Evolutionary conservation across 64 coral and sea anemone species (phyloP).

Genomic region (Cladopsammia gracilis): DNA sequence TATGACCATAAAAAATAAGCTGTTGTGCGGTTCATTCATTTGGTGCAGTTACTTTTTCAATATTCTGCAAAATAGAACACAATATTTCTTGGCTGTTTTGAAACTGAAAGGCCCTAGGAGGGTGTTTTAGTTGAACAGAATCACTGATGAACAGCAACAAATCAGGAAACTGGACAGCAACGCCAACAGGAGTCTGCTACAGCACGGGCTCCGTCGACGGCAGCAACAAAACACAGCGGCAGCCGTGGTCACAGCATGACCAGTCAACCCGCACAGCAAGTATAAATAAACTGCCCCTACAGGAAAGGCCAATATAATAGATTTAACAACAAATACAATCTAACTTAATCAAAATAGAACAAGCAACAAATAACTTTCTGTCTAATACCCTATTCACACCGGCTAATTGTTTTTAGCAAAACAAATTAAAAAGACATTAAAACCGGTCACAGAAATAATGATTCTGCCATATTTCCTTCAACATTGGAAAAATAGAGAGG

Average conservation of each 20-base stretch:
- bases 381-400: background rate
- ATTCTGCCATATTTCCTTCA: too few species aligned
- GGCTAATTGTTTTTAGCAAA: background rate
- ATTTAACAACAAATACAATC: constrained; percentile 56
- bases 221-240: constrained; percentile 43
- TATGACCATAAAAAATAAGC: too few species aligned
- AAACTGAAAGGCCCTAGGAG: too few species aligned
- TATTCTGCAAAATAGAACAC: too few species aligned
- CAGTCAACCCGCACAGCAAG: constrained; percentile 60
- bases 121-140: background rate
- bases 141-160: constrained; percentile 38
- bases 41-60: too few species aligned
- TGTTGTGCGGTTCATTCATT: too few species aligned
- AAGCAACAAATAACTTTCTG: background rate
- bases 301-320: constrained; percentile 70
- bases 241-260: constrained; percentile 41
- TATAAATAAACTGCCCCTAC: constrained; percentile 79
- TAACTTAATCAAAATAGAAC: background rate
- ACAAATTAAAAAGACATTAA: too few species aligned
- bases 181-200: constrained; percentile 60
- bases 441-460: too few species aligned
- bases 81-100: too few species aligned
- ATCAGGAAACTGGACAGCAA: constrained; percentile 52
- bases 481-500: too few species aligned
- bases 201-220: constrained; percentile 50